Percentiles rank a stretch among this genome's conserved stretches.
Conservation (phyloP, 2,113 vertebrate genomes). For the Taurulus bubalis region DNA sequence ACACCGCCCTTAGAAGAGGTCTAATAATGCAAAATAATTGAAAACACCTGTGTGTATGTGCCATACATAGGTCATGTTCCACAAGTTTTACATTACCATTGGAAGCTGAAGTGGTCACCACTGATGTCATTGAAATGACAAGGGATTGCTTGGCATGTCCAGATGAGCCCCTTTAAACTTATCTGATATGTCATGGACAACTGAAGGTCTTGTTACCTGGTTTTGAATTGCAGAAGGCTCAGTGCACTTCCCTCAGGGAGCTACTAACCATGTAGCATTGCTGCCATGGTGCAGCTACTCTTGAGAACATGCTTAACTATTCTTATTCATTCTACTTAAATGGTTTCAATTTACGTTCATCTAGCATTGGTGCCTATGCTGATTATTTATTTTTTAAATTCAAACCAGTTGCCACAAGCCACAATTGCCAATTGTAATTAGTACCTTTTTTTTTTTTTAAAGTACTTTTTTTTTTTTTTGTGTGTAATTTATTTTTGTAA, state of each 20-base stretch:
- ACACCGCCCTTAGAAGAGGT: not conserved
- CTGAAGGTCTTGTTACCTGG: conserved; percentile 28
- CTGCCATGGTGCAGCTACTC: conserved; percentile 25
- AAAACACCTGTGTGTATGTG: not conserved
- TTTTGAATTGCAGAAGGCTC: conserved; percentile 41
- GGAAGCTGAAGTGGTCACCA: conserved; percentile 10
- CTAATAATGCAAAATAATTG: not conserved
- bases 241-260: conserved; percentile 14
- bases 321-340: not conserved
- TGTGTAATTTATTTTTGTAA: not conserved
- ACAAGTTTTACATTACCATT: conserved; percentile 5
- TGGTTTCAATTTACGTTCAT: not conserved
- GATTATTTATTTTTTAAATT: not conserved
- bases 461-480: not conserved
- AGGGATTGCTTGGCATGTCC: conserved; percentile 11
- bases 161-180: conserved; percentile 25
- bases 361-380: not conserved
- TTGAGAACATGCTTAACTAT: not conserved
- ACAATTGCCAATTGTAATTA: not conserved
- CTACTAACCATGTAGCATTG: conserved; percentile 15
- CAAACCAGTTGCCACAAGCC: not conserved
- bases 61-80: not conserved
- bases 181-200: conserved; percentile 32
- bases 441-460: not conserved
- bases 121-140: conserved; percentile 27